Base-by-base conservation (phyloP, 2,797 vertebrate genomes). In the Premnoplex brunnescens region DNA sequence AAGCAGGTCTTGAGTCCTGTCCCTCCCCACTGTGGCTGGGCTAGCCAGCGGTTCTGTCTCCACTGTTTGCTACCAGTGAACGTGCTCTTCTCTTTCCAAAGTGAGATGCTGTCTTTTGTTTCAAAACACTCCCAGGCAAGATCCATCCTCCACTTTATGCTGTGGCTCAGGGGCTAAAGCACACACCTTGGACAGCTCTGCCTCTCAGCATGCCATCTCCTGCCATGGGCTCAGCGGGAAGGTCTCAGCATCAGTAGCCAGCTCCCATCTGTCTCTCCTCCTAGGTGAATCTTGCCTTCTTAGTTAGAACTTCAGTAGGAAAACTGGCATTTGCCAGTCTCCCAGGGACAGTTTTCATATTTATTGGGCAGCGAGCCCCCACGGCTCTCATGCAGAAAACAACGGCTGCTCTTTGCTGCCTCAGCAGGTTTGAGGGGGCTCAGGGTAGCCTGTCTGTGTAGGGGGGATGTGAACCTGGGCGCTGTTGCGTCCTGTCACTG, bases 401-500 rank as follows among this genome's bases (percentile, higher is more conserved):
- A 4, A 23, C 66, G 0, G 22, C 36, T 7, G 46, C 37, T 7
- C 39, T 32, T 9, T 5, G 27, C 55, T 18, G 28, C n/a, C 17
- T 14, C 1, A 51, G 41, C 34, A 4, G n/a, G 6, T 14, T 1
- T 3, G 5, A 6, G 30, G 46, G 52, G 32, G 23, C 34, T 34
- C 21, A 0, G 83, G 26, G 34, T 4, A 23, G 41, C 3, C 54
- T 10, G 28, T 4, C 17, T 3, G 48, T 3, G 14, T 2, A 1
- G 3, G 14, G 9, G 54, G 73, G 14, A 3, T 4, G 4, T 1
- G 86, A 48, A 26, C 19, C 41, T 10, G 26, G 0, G 39, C 1
- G 36, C 67, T 23, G 27, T 6, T 3, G 0, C 2, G 2, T 6
- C 19, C 23, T 3, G 3, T 3, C 19, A 0, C 6, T 9, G 3